These are phyloP conservation scores for Papilio xuthus DNA, from an alignment of 1,140 invertebrate species.

Conservation along the genomic window DNA sequence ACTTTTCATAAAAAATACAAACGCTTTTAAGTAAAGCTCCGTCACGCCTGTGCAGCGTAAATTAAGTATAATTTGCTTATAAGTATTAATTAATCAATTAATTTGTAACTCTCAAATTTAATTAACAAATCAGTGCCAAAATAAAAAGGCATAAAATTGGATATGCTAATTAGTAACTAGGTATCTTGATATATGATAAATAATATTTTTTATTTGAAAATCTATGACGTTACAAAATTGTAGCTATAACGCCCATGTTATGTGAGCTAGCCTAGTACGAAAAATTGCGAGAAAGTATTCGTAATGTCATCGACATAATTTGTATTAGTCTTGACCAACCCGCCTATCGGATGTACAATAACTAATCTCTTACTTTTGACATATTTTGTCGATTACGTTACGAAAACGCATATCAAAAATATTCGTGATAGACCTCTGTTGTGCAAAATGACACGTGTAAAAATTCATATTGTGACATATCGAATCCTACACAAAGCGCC, in stretches of 20 bases:
- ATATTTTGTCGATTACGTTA: not conserved
- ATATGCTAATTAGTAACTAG: not conserved
- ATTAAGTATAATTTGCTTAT: not conserved
- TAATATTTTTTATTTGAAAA: no score
- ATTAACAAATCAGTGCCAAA: not conserved
- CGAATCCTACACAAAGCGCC: conserved; percentile 4
- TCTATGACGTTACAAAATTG: no score
- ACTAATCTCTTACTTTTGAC: no score
- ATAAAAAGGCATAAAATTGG: not conserved
- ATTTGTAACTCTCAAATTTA: not conserved
- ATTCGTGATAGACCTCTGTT: no score
- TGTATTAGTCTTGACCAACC: no score
- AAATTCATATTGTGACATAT: conserved; percentile 13
- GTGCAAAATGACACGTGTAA: not conserved
- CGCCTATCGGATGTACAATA: no score
- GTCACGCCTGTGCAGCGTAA: not conserved
- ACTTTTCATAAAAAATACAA: no score
- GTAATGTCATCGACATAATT: no score
- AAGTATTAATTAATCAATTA: not conserved
- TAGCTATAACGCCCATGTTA: no score
- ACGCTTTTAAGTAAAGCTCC: no score
- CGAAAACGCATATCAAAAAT: not conserved
- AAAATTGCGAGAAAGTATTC: not conserved
- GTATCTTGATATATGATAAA: not conserved
- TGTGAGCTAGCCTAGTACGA: no score